Evolutionary conservation across 2,797 vertebrate species (phyloP), one percentile per base, ranked within the genome.

Genomic region (Hylomyscus alleni): DNA sequence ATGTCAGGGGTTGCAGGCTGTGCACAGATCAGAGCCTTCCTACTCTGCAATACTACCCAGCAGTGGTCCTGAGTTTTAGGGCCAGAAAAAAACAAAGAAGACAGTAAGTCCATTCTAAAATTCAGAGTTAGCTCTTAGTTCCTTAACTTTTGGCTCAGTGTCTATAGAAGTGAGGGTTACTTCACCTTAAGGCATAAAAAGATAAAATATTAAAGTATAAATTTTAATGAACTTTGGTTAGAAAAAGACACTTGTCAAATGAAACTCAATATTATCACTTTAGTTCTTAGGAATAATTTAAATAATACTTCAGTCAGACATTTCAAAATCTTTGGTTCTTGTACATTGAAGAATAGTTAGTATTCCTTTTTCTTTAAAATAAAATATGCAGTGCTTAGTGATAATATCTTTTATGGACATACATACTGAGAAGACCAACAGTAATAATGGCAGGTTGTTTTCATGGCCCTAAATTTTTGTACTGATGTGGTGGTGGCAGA

Each of bases 291-390:
- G 50, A 83, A 62, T 89, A 94, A 84, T 95, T 95, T 82, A 93
- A 96, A 92, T 93, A 76, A 82, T 90, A 85, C 52, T 88, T 72
- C 80, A 96, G 52, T 90, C 94, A 80, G 31, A 2, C 40, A 82
- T 86, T 93, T 95, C 37, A 78, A 84, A 95, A 86, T 86, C 60
- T 86, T 95, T 62, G 44, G 34, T 50, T 94, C 29, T 93, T 93
- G n/a, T 93, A 2, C 54, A 67, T 91, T 78, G 85, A 91, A 58
- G 90, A 97, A 92, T 93, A 97, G 90, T 94, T 92, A 60, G 6
- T 17, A 97, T 94, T 91, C 56, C 2, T 26, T 80, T 95, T 97
- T 95, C 13, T 37, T 96, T 78, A 95, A 92, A 58, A 77, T 91
- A 52, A 54, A 72, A 12, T 22, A 31, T 20, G 4, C 31, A 67